Base-by-base conservation (phyloP, 2,797 vertebrate species). In the Sebastes kiyomatsui region DNA sequence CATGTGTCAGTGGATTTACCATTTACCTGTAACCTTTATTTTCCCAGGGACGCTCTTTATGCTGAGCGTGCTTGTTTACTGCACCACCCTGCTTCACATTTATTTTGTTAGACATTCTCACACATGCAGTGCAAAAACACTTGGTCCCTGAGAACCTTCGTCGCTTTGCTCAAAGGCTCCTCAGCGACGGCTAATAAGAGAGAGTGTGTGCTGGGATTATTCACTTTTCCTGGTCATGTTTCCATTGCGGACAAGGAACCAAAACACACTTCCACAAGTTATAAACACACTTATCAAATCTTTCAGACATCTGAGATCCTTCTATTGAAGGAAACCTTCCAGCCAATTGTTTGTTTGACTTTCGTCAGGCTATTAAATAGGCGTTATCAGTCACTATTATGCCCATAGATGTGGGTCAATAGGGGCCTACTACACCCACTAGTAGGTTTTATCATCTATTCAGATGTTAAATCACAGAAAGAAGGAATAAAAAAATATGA, bases 11-110 rank as follows among this genome's bases (percentile, higher is more conserved):
- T 3, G 12, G 20, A 49, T 65, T 77, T 54, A 30, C 8, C 32
- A 1, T 65, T 49, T 59, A 60, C 23, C 68, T 72, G 35, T 46
- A 30, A 61, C 32, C 54, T 76, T 70, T 59, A 28, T 70, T 75
- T 66, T 58, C 23, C 0, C 16, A 2, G 54, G 59, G 27, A 65
- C 14, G 4, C 32, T 46, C 8, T 71, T 72, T 80, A 23, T 82
- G 84, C 81, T 82, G 73, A 67, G 59, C 3, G 3, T 4, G 61
- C 22, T 35, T 42, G 32, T 75, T 86, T 55, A 1, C 5, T 2
- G 0, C 60, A 59, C 5, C 32, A 14, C 5, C 22, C 32, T 14
- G 73, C 49, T 68, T 80, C 67, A 66, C 72, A 83, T 72, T 81
- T 18, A 60, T 80, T 49, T 28, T 52, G 46, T 62, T 7, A 30